Base-by-base conservation (phyloP, 35 echinoderm and acorn worm genomes). In the Ophiothrix spiculata region DNA sequence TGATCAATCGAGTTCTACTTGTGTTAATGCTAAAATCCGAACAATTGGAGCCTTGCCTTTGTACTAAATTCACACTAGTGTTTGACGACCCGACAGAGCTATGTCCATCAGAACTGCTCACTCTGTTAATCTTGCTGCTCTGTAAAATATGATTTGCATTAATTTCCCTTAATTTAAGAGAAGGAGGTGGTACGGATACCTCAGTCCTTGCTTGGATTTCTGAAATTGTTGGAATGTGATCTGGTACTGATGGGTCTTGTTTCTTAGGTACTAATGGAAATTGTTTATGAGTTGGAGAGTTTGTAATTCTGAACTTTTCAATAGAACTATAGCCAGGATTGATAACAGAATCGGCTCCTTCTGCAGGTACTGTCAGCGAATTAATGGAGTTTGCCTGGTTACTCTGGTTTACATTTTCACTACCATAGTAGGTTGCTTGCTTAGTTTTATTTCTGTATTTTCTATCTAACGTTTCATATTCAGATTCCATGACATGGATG, bases 21-120 rank as follows among this genome's bases (percentile, higher is more conserved):
- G 88, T 90, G 75, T 90, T 90, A 31, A 90, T 84, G 77, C 82
- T 80, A 76, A 90, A 83, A 63, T 74, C 64, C 39, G 80, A 90
- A 54, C 32, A 38, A 39, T 80, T 84, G 33, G 81, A 54, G 79
- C 81, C 82, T 33, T 84, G 36, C 81, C 81, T 31, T n/a, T n/a
- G n/a, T 17, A 81, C 1, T 40, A 80, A 31, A 40, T 64, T 78
- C 49, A 74, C 33, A 79, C 35, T 33, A 36, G 80, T 32, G 39
- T 75, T 40, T 45, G 63, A 32, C 28, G 21, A 25, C n/a, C 37
- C 6, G 34, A 82, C 56, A 60, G 54, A 39, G 80, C 40, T 84
- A 39, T 84, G 4, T 36, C 16, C 39, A 10, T n/a, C 8, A 4
- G 60, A n/a, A n/a, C 45, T 6, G 60, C 2, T 69, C 25, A 69